Evolutionary conservation across 2,797 vertebrate genomes (phyloP).

Genomic region (Linurgus olivaceus): DNA sequence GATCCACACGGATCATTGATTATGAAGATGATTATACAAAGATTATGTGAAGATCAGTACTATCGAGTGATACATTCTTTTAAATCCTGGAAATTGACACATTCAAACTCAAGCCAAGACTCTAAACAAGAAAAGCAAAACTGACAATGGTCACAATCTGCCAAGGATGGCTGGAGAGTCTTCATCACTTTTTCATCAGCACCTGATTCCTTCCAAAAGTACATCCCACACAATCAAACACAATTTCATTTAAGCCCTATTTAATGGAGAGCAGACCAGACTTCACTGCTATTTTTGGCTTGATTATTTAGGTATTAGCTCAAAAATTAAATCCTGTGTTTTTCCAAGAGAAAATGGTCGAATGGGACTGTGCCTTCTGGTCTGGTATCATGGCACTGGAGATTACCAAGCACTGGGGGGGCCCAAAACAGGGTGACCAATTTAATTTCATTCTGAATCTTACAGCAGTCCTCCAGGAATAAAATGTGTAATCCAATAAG

Average conservation of each 20-base stretch:
- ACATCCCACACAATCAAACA: background rate
- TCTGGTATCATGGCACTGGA: background rate
- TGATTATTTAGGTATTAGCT: background rate
- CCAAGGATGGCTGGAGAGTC: background rate
- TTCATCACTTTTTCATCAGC: background rate
- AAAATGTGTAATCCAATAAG: constrained; percentile 59
- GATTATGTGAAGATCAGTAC: background rate
- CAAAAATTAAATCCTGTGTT: background rate
- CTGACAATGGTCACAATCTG: background rate
- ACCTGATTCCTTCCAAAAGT: background rate
- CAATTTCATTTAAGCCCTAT: background rate
- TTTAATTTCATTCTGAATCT: constrained; percentile 43
- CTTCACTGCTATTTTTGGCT: background rate
- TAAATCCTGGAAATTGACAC: background rate
- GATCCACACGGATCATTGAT: background rate
- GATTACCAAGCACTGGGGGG: background rate
- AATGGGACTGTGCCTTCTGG: background rate
- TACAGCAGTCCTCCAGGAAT: constrained; percentile 32
- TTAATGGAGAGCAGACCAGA: background rate
- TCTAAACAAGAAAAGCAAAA: background rate
- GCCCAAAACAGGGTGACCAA: background rate
- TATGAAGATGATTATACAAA: background rate
- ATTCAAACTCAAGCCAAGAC: background rate
- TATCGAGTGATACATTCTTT: background rate
- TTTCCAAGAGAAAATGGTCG: background rate